Evolutionary conservation across 2,888 invertebrate genomes (phyloP).

Genomic region (Lucinisca nassula): DNA sequence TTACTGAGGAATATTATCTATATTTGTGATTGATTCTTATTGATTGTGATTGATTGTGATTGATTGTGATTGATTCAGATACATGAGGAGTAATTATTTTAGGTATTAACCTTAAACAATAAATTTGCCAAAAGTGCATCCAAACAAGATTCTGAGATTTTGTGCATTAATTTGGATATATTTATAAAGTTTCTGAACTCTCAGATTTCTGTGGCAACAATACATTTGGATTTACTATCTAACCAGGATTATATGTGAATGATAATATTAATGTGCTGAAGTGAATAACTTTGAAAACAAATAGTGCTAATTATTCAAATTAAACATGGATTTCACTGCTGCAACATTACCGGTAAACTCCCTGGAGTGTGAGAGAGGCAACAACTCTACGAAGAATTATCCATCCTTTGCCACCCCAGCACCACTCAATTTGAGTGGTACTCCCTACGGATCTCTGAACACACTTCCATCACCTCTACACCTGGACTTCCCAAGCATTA

Average conservation of each 20-base stretch:
- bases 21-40: neutral
- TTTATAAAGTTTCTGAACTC: too few species aligned
- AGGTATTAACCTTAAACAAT: too few species aligned
- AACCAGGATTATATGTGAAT: too few species aligned
- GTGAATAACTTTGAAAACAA: too few species aligned
- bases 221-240: too few species aligned
- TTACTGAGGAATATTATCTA: constrained; percentile 5
- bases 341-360: constrained; percentile 9
- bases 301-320: neutral
- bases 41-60: neutral
- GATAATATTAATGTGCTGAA: too few species aligned
- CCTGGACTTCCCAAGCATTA: constrained; percentile 64
- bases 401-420: constrained; percentile 61
- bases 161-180: too few species aligned
- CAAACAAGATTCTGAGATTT: too few species aligned
- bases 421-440: constrained; percentile 51
- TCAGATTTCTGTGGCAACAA: too few species aligned
- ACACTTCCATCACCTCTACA: neutral
- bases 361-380: neutral
- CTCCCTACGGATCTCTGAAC: neutral
- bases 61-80: neutral
- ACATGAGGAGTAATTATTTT: too few species aligned
- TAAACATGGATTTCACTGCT: constrained; percentile 39
- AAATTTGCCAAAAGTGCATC: too few species aligned
- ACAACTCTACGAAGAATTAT: constrained; percentile 12